A percentile compares a stretch with the other conserved stretches of the same genome.
Conservation (phyloP, 2,888 invertebrate genomes). For the Napeogenes inachia region DNA sequence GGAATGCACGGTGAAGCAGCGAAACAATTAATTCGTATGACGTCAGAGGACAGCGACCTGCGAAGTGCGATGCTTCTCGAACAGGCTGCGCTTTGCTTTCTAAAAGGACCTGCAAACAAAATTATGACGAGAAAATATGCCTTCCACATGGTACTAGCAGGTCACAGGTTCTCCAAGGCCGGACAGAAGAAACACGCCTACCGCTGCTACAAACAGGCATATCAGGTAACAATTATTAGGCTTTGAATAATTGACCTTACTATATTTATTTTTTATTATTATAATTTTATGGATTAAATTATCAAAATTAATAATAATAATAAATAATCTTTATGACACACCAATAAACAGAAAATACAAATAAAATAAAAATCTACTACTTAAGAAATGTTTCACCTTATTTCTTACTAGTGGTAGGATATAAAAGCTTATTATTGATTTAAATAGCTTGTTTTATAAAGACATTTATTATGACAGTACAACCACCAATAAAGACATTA, state of each 20-base stretch:
- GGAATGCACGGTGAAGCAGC: constrained; percentile 94
- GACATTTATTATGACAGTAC: too few relatives aligned
- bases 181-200: constrained; percentile 95
- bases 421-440: too few relatives aligned
- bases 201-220: constrained; percentile 93
- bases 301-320: not conserved
- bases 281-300: not conserved
- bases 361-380: too few relatives aligned
- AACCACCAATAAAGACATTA: too few relatives aligned
- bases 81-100: constrained; percentile 95
- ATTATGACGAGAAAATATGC: constrained; percentile 94
- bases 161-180: constrained; percentile 95
- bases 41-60: constrained; percentile 97
- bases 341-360: too few relatives aligned
- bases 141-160: constrained; percentile 97
- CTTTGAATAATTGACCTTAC: too few relatives aligned
- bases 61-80: constrained; percentile 95
- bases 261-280: not conserved
- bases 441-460: too few relatives aligned
- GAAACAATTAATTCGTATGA: constrained; percentile 95
- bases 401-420: too few relatives aligned
- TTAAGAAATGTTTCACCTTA: too few relatives aligned
- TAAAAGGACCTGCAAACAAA: constrained; percentile 78
- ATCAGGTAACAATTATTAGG: constrained; percentile 79
- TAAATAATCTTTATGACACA: too few relatives aligned